Conservation (phyloP, 1,140 invertebrate genomes). For the Cryptotermes secundus region DNA sequence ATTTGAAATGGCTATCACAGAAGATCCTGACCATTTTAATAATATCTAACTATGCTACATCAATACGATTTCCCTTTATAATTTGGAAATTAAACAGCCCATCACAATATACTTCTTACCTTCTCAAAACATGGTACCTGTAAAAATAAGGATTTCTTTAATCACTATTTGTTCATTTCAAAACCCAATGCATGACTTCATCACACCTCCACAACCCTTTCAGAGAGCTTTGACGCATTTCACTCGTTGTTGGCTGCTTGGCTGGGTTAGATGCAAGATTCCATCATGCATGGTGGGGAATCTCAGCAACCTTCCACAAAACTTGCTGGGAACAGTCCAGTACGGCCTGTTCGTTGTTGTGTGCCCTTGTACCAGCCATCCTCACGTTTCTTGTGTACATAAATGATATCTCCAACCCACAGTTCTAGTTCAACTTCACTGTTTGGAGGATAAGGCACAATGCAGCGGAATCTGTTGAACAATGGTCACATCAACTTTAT, state of each 20-base stretch:
- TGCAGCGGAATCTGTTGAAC: conserved; percentile 73
- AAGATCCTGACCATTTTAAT: too few species aligned
- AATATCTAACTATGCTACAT: too few species aligned
- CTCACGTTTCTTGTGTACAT: conserved; percentile 88
- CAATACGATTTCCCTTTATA: too few species aligned
- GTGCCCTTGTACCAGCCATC: conserved; percentile 97
- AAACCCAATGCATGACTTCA: neutral
- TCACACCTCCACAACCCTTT: neutral
- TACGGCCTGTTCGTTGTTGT: conserved; percentile 82
- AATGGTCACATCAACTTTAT: neutral
- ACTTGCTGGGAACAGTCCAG: conserved; percentile 89
- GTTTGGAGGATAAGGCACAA: conserved; percentile 93
- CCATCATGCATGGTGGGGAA: conserved; percentile 30
- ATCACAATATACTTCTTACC: neutral
- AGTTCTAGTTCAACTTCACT: conserved; percentile 85
- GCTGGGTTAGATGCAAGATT: conserved; percentile 32
- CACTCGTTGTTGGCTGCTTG: too few species aligned
- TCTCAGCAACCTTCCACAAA: conserved; percentile 80
- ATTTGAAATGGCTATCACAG: too few species aligned
- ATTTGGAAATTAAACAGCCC: neutral
- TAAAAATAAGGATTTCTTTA: too few species aligned
- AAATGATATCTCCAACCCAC: conserved; percentile 86
- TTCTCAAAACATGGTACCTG: neutral
- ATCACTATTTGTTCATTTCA: neutral
- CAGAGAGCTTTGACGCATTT: too few species aligned